Evolutionary conservation across 23 tunicate species (phyloP), one percentile per base, ranked within the genome.

Genomic region (Halocynthia aurantium): DNA sequence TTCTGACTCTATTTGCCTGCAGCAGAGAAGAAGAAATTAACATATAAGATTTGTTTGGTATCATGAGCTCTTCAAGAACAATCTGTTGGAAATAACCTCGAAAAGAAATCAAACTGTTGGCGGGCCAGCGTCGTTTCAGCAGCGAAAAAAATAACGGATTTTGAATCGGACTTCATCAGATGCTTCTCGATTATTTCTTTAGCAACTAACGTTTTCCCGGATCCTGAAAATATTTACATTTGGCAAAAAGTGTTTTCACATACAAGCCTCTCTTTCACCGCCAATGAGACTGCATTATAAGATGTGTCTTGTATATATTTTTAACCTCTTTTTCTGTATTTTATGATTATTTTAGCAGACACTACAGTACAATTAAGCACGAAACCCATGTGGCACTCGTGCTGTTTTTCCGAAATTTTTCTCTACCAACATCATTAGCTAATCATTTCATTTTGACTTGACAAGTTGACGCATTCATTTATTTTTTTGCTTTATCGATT

Each of bases 161-260:
- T 87, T 18, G 83, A 21, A 52, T 82, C 57, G 50, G 22, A n/a
- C 5, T 60, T 53, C 31, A 53, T 62, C 6, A 87, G 52, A 22
- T 87, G 93, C 19, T 87, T 70, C 44, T 22, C 77, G 66, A 85
- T 84, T n/a, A 82, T 77, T 57, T 87, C 68, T 22, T 84, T 31
- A 6, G 93, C 93, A 52, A 87, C 93, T 62, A 77, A 74, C 7
- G 93, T 87, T 72, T 87, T 87, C n/a, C 93, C 93, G 64, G 83
- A 67, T n/a, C 93, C 93, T 87, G 57, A 17, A 78, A 21, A 71
- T 50, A 8, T 58, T 58, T 58, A n/a, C 63, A n/a, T 58, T 58
- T 58, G 63, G 4, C 63, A 58, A 4, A 31, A 31, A 31, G 44
- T 31, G 44, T 31, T 31, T 31, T n/a, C n/a, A n/a, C n/a, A n/a